These are phyloP conservation scores for Varanus komodoensis DNA, from an alignment of 2,113 vertebrate species.

Conservation along the genomic window DNA sequence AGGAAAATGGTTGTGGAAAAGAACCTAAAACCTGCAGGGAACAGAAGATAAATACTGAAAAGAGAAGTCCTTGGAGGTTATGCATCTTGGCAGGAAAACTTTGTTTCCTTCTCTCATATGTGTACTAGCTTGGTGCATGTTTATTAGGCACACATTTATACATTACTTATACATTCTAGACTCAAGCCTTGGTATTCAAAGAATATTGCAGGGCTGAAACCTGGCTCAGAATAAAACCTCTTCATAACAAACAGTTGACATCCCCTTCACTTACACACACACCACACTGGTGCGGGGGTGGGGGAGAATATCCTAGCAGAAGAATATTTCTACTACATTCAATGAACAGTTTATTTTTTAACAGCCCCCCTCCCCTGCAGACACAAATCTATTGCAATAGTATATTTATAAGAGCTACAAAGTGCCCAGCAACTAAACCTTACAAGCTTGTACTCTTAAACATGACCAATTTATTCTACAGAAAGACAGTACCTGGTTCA, in stretches of 20 bases:
- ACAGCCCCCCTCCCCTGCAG: not conserved
- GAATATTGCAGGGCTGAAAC: not conserved
- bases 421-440: not conserved
- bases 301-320: not conserved
- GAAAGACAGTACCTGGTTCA: not conserved
- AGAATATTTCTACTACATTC: slow-evolving; percentile 30
- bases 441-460: not conserved
- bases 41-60: not conserved
- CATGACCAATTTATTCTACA: not conserved
- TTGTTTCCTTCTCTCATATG: not conserved
- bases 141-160: not conserved
- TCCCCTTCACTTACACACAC: not conserved
- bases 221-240: not conserved
- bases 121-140: not conserved
- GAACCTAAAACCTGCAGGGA: not conserved
- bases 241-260: not conserved
- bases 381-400: not conserved
- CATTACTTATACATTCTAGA: not conserved
- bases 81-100: not conserved
- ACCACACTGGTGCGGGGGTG: not conserved
- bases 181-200: not conserved
- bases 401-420: not conserved
- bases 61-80: not conserved
- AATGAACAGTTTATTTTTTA: not conserved
- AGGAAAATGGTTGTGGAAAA: not conserved